phyloP scores from a whole-genome alignment of 1,140 invertebrate species.

The Galleria mellonella region DNA sequence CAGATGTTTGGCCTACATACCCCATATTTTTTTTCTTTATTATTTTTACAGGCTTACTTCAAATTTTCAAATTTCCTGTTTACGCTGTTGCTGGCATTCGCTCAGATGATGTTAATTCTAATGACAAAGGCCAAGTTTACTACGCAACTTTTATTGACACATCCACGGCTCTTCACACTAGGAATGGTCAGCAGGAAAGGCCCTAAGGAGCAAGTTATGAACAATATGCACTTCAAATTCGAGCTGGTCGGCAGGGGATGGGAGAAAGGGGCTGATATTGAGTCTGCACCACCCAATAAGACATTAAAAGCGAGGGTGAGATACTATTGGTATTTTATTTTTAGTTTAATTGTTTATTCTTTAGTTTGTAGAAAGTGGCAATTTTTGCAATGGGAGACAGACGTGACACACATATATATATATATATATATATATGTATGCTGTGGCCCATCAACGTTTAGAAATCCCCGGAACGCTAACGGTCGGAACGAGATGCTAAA shows the following conservation, averaged over 20 bases:
- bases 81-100: slow-evolving; percentile 71
- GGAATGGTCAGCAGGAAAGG: slow-evolving; percentile 81
- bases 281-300: slow-evolving; percentile 78
- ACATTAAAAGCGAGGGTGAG: slow-evolving; percentile 78
- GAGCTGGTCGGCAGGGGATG: slow-evolving; percentile 87
- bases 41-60: slow-evolving; percentile 73
- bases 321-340: no score
- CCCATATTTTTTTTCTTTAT: no score
- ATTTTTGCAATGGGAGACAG: no score
- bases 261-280: slow-evolving; percentile 79
- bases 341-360: no score
- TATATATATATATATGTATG: no score
- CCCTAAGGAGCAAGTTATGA: slow-evolving; percentile 78
- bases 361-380: no score
- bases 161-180: slow-evolving; percentile 32
- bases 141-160: slow-evolving; percentile 79
- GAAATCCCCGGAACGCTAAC: no score
- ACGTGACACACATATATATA: not conserved
- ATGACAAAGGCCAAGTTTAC: slow-evolving; percentile 80
- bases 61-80: slow-evolving; percentile 64
- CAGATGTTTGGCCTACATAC: no score
- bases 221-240: slow-evolving; percentile 79
- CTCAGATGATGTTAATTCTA: slow-evolving; percentile 78
- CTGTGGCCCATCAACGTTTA: no score
- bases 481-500: no score